Conservation (phyloP, 2,888 invertebrate genomes). For the Zelleria hepariella region DNA sequence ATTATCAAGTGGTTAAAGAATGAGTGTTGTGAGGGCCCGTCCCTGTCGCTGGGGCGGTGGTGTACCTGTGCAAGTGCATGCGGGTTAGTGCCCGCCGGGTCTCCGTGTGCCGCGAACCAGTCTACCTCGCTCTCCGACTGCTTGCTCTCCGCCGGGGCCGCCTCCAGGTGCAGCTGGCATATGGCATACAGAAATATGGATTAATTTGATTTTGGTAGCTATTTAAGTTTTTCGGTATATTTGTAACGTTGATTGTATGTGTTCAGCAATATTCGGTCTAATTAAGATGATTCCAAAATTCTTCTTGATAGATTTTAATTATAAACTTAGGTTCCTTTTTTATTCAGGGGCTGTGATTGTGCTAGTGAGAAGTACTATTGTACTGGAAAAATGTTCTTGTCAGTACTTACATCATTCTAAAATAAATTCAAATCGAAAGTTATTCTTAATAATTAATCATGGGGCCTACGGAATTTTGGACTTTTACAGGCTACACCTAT, state of each 20-base stretch:
- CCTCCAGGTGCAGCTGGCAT: constrained; percentile 82
- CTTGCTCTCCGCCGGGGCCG: constrained; percentile 70
- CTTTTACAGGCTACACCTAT: too few species aligned
- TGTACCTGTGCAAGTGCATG: constrained; percentile 61
- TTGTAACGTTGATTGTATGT: too few species aligned
- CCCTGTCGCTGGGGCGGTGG: neutral
- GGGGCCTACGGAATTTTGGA: too few species aligned
- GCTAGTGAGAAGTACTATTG: too few species aligned
- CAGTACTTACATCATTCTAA: neutral
- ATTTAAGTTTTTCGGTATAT: too few species aligned
- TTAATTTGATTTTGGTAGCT: too few species aligned
- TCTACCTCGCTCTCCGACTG: constrained; percentile 85
- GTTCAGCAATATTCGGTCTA: too few species aligned
- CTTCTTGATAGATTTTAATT: too few species aligned
- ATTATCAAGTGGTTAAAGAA: neutral
- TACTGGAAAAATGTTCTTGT: neutral
- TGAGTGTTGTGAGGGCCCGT: neutral
- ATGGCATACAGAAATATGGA: too few species aligned
- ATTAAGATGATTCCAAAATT: too few species aligned
- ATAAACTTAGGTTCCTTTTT: too few species aligned
- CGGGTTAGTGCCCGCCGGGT: constrained; percentile 51
- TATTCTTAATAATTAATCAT: neutral
- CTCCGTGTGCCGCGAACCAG: constrained; percentile 89
- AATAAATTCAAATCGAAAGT: neutral
- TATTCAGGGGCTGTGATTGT: too few species aligned